Evolutionary conservation across 1,140 invertebrate species (phyloP).

Genomic region (Drosophila quadrilineata): DNA sequence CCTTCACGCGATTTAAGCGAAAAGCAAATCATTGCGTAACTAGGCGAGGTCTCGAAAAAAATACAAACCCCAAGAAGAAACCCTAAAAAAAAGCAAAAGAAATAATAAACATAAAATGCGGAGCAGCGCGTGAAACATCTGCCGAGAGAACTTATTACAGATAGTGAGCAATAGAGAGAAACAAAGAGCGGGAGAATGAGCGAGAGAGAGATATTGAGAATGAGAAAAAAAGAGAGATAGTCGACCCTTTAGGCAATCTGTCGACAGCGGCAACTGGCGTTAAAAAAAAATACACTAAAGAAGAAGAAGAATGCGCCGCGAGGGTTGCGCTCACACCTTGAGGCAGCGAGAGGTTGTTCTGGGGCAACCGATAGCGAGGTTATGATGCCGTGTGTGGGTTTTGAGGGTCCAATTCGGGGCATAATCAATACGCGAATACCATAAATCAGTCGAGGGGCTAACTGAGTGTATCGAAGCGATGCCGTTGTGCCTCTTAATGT

Average conservation of each 20-base stretch:
- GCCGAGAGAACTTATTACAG: slow-evolving; percentile 10
- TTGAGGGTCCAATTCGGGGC: neutral
- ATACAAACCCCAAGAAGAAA: too few relatives aligned
- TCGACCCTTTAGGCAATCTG: slow-evolving; percentile 33
- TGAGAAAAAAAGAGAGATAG: too few relatives aligned
- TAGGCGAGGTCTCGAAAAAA: slow-evolving; percentile 7
- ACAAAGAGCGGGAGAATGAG: too few relatives aligned
- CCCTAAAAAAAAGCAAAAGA: neutral
- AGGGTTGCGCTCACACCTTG: slow-evolving; percentile 44
- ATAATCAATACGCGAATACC: slow-evolving; percentile 49
- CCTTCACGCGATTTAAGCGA: neutral
- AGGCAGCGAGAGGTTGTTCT: neutral
- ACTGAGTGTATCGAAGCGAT: slow-evolving; percentile 24
- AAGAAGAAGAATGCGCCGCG: slow-evolving; percentile 23
- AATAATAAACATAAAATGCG: too few relatives aligned
- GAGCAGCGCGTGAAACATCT: slow-evolving; percentile 39
- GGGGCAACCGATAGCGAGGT: neutral
- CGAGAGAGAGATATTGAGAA: too few relatives aligned
- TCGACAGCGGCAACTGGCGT: slow-evolving; percentile 42
- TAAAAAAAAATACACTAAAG: too few relatives aligned
- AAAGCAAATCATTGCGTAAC: slow-evolving; percentile 51
- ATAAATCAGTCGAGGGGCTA: slow-evolving; percentile 47
- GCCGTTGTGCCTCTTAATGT: neutral
- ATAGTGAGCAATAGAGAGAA: too few relatives aligned
- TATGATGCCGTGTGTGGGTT: neutral